A percentile compares a stretch with the other conserved stretches of the same genome.
phyloP scores from a whole-genome alignment of 2,888 invertebrate genomes.

The Ormyrus thymus region DNA sequence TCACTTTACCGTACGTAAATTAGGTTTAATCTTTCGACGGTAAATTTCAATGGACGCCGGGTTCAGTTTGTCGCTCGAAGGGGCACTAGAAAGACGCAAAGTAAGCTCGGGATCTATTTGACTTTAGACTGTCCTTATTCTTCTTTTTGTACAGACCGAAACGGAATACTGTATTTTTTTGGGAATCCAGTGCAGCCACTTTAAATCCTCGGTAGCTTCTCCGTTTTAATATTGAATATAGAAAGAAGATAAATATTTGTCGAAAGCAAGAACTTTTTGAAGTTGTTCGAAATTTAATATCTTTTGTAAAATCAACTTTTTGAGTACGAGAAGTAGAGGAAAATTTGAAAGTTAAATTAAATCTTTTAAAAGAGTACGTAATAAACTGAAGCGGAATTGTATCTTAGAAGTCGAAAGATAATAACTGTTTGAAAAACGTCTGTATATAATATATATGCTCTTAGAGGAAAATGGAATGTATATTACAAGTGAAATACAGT shows the following conservation, averaged over 20 bases:
- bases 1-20: conserved; percentile 25
- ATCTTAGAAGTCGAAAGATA: conserved; percentile 24
- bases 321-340: background rate
- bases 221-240: background rate
- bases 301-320: background rate
- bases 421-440: too few relatives aligned
- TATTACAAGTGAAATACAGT: too few relatives aligned
- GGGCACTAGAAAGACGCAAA: conserved; percentile 20
- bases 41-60: conserved; percentile 25
- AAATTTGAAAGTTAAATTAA: background rate
- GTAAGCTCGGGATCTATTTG: conserved; percentile 34
- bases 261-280: background rate
- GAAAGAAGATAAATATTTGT: background rate
- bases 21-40: conserved; percentile 41
- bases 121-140: background rate
- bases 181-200: background rate
- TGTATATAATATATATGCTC: too few relatives aligned
- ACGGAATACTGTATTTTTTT: conserved; percentile 9
- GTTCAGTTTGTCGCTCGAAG: conserved; percentile 24
- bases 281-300: background rate
- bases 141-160: background rate
- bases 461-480: too few relatives aligned
- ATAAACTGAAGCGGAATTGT: conserved; percentile 34
- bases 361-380: background rate
- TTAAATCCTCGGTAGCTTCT: background rate